A percentile compares a stretch with the other conserved stretches of the same genome.
These are phyloP conservation scores for Galaxea fascicularis DNA, from an alignment of 92 coral and sea anemone species.

Conservation along the genomic window DNA sequence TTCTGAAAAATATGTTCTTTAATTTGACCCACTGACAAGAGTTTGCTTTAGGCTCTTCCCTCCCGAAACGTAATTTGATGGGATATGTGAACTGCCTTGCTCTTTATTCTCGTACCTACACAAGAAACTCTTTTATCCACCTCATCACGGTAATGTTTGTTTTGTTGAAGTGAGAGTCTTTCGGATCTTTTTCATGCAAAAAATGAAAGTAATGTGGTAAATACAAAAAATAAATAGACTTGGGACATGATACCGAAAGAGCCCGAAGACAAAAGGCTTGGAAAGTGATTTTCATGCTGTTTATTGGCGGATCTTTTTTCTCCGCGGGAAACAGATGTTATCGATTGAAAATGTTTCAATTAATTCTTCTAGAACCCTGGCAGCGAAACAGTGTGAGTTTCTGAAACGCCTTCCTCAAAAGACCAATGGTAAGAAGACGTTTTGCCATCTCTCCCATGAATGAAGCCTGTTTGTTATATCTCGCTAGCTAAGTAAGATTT, in stretches of 20 bases:
- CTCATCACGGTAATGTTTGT: constrained; percentile 10
- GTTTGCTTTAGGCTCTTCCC: constrained; percentile 1
- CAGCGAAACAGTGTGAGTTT: not conserved
- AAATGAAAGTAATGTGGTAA: constrained; percentile 17
- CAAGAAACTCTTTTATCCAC: not conserved
- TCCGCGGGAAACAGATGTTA: constrained; percentile 12
- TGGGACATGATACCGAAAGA: constrained; percentile 18
- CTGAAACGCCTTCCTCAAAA: not conserved
- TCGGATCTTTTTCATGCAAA: constrained; percentile 17
- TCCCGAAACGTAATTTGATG: not conserved
- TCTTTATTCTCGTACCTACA: not conserved
- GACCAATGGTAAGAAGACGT: not conserved
- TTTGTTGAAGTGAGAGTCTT: constrained; percentile 23
- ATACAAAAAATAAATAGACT: constrained; percentile 20
- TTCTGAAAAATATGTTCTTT: not conserved
- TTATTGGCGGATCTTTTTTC: constrained; percentile 25
- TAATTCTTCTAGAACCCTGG: constrained; percentile 1
- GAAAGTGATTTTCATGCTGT: constrained; percentile 29
- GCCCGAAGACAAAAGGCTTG: constrained; percentile 18
- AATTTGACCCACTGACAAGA: not conserved
- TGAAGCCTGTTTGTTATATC: not conserved
- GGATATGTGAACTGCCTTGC: not conserved
- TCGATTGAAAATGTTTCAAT: not conserved
- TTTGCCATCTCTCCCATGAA: not conserved
- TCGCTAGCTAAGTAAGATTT: not conserved